Evolutionary conservation across 2,888 invertebrate genomes (phyloP).

Genomic region (Chalcis sispes): DNA sequence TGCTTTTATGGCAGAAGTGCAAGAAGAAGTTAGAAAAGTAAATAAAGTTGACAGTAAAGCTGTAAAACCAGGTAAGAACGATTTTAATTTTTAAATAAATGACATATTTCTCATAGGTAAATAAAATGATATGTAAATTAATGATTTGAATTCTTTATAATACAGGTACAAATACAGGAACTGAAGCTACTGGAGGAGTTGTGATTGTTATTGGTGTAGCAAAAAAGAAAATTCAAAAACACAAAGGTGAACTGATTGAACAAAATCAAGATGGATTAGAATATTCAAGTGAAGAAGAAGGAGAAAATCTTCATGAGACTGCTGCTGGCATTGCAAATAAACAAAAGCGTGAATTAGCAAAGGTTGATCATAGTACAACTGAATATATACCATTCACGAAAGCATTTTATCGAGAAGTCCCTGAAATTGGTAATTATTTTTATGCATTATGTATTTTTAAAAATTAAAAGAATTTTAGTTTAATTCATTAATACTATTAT

Average conservation of each 20-base stretch:
- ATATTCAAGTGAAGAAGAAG: constrained; percentile 98
- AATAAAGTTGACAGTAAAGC: constrained; percentile 83
- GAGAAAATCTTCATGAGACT: constrained; percentile 94
- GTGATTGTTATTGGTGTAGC: constrained; percentile 91
- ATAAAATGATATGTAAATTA: background rate
- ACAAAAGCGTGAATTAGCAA: constrained; percentile 93
- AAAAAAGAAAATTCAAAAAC: constrained; percentile 85
- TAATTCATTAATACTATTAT: too few species aligned
- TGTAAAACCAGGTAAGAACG: constrained; percentile 73
- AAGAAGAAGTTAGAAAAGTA: constrained; percentile 89
- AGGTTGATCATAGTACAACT: constrained; percentile 92
- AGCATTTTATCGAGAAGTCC: constrained; percentile 98
- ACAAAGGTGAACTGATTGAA: constrained; percentile 98
- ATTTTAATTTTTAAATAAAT: background rate
- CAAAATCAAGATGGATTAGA: constrained; percentile 98
- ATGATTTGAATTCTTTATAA: too few species aligned
- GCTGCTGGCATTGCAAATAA: constrained; percentile 93
- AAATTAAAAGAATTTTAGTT: too few species aligned
- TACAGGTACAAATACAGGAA: constrained; percentile 39
- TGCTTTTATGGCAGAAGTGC: constrained; percentile 97
- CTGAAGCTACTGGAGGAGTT: constrained; percentile 77
- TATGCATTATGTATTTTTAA: background rate
- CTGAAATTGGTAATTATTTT: constrained; percentile 83
- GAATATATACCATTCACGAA: constrained; percentile 94
- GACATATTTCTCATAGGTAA: background rate